phyloP scores from a whole-genome alignment of 2,888 invertebrate genomes.

The Drosophila acutilabella region DNA sequence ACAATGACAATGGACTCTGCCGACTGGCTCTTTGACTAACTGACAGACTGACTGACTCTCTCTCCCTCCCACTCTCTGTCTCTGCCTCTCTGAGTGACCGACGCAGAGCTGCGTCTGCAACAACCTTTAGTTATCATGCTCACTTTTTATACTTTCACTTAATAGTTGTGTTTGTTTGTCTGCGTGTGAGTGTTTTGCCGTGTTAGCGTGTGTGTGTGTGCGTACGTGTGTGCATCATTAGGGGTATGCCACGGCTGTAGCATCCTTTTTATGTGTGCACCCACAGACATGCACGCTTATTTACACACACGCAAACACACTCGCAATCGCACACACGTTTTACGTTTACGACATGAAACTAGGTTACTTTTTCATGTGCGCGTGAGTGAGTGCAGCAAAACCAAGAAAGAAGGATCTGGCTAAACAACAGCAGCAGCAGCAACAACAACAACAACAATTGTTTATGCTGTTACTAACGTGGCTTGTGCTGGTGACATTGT shows the following conservation, averaged over 20 bases:
- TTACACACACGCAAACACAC: slow-evolving; percentile 36
- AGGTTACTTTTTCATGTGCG: slow-evolving; percentile 77
- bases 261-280: slow-evolving; percentile 65
- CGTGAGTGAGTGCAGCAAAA: slow-evolving; percentile 60
- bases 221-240: slow-evolving; percentile 68
- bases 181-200: slow-evolving; percentile 17
- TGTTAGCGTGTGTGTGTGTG: slow-evolving; percentile 28
- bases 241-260: slow-evolving; percentile 50
- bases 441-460: slow-evolving; percentile 47
- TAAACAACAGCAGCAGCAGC: slow-evolving; percentile 26
- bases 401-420: slow-evolving; percentile 2
- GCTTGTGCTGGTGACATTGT: slow-evolving; percentile 76
- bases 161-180: slow-evolving; percentile 75
- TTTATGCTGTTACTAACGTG: slow-evolving; percentile 44
- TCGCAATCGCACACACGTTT: slow-evolving; percentile 44
- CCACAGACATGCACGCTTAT: slow-evolving; percentile 53
- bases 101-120: slow-evolving; percentile 64
- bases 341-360: slow-evolving; percentile 80
- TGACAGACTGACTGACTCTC: slow-evolving; percentile 34
- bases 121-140: slow-evolving; percentile 78
- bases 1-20: slow-evolving; percentile 57
- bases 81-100: slow-evolving; percentile 42
- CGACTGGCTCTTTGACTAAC: slow-evolving; percentile 21
- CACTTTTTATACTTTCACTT: slow-evolving; percentile 81
- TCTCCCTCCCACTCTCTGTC: slow-evolving; percentile 30